Conservation (phyloP, 92 coral and sea anemone genomes). For the Meandrina meandrites region DNA sequence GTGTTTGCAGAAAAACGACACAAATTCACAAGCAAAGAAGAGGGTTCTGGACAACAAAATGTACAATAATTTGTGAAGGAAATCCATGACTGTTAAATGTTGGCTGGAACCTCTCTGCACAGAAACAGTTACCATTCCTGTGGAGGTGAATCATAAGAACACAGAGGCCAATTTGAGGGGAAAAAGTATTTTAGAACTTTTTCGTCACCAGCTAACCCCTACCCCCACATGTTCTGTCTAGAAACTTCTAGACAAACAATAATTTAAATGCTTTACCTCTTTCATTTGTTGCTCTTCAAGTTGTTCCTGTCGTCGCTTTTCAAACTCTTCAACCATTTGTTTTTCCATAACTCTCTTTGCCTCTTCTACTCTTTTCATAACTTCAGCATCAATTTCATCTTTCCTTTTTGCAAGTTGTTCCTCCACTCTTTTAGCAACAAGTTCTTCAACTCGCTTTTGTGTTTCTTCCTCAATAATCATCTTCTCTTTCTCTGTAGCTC, state of each 20-base stretch:
- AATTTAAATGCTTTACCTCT: constrained; percentile 66
- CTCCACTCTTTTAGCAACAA: constrained; percentile 96
- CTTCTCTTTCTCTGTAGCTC: constrained; percentile 97
- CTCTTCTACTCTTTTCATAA: constrained; percentile 91
- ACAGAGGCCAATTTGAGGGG: neutral
- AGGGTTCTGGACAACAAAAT: constrained; percentile 5
- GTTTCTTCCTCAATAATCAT: constrained; percentile 94
- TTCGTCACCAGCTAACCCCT: neutral
- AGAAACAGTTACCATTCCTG: neutral
- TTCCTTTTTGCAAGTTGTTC: constrained; percentile 96
- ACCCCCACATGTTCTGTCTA: neutral
- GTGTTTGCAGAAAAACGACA: constrained; percentile 55
- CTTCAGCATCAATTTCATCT: constrained; percentile 97
- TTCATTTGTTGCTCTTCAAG: constrained; percentile 81
- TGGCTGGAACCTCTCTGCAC: neutral
- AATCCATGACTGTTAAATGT: neutral
- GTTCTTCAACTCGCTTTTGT: constrained; percentile 91
- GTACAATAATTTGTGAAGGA: neutral
- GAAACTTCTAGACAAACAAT: neutral
- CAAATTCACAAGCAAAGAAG: constrained; percentile 31
- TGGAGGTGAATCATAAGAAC: neutral
- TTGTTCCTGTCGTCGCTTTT: constrained; percentile 89
- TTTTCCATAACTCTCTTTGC: constrained; percentile 95
- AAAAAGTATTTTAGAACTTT: neutral
- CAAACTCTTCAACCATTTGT: constrained; percentile 97